Base-by-base conservation (phyloP, 2,797 vertebrate genomes). In the Hephaestus fuliginosus region DNA sequence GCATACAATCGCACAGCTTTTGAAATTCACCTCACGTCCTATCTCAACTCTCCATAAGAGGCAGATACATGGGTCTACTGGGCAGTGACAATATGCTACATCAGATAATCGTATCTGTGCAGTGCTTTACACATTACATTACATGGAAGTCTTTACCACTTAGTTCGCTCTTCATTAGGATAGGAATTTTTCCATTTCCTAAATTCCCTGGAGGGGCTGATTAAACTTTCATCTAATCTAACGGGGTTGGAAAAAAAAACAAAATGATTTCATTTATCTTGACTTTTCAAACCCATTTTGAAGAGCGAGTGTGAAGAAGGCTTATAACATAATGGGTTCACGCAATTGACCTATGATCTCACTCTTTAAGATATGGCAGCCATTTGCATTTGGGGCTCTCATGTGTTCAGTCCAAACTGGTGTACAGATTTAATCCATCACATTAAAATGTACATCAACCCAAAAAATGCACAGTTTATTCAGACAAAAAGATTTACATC, bases 151-250 rank as follows among this genome's bases (percentile, higher is more conserved):
- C 60, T 58, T 48, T 56, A 51, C 25, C 46, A 69, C 58, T 83
- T 62, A 41, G n/a, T 76, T 76, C 20, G 20, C 43, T 17, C 14
- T 66, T 78, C 65, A 81, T 83, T 60, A 49, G 18, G 64, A 74
- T 58, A 53, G 30, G 49, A 57, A 44, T 73, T 76, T 33, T 84
- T 81, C 57, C n/a, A 80, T 82, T 78, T 81, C 41, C 61, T 70
- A 55, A 71, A 83, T 84, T 78, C 51, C 83, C 76, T 55, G 2
- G 65, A 77, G 69, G 73, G 13, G 28, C 17, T 83, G 14, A 88
- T 90, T 86, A 72, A 86, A 88, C 65, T 86, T 88, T 55, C 67
- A 86, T 80, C 51, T 58, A 48, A 74, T 70, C 66, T 76, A 85
- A 86, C 66, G 41, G 62, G 70, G 55, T 57, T 76, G 39, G 46